phyloP scores from a whole-genome alignment of 2,113 vertebrate genomes.

The Falco punctatus region DNA sequence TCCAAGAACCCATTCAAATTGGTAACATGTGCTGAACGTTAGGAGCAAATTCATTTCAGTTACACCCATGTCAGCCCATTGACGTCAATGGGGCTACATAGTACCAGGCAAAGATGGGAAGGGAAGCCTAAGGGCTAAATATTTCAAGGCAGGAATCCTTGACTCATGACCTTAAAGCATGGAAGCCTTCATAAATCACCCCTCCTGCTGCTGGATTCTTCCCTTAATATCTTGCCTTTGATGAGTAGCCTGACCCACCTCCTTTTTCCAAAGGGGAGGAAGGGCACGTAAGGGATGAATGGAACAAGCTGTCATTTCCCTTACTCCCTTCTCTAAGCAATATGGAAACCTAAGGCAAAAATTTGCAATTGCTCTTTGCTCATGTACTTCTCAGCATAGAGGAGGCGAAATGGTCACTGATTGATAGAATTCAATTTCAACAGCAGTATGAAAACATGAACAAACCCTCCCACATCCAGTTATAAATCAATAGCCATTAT shows the following conservation, averaged over 20 bases:
- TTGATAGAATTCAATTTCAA: not conserved
- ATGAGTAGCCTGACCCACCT: not conserved
- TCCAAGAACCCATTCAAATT: not conserved
- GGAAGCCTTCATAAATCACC: slow-evolving; percentile 5
- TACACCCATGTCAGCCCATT: not conserved
- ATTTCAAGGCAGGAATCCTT: slow-evolving; percentile 17
- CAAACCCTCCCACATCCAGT: not conserved
- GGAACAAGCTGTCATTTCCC: not conserved
- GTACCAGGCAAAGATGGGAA: not conserved
- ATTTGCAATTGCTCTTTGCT: not conserved
- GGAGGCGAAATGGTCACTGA: not conserved
- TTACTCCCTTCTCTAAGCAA: not conserved
- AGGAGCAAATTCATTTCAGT: not conserved
- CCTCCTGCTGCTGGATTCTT: not conserved
- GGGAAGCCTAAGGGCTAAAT: not conserved
- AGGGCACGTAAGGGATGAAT: not conserved
- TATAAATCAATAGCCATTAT: slow-evolving; percentile 12
- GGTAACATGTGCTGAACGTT: not conserved
- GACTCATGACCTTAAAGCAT: slow-evolving; percentile 7
- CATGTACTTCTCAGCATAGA: not conserved
- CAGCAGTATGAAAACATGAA: not conserved
- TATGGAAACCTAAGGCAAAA: not conserved
- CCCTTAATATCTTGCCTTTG: slow-evolving; percentile 12
- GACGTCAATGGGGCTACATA: not conserved
- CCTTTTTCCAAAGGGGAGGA: not conserved